Percentiles rank a stretch among this genome's conserved stretches.
Conservation (phyloP, 2,797 vertebrate species). For the Cossypha caffra region DNA sequence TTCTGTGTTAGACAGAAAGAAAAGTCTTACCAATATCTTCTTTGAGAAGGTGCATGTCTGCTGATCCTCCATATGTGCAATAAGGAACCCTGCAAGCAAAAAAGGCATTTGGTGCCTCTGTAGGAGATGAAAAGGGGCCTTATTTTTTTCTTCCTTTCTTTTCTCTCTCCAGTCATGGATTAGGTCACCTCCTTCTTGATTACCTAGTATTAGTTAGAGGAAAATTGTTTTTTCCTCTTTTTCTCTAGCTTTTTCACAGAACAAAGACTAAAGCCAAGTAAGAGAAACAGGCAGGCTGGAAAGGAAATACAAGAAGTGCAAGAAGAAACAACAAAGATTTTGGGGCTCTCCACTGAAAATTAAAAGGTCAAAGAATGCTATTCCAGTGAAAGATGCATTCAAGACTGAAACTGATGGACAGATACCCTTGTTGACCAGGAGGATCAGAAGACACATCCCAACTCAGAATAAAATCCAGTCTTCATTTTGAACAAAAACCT, state of each 20-base stretch:
- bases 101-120: conserved; percentile 68
- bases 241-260: not conserved
- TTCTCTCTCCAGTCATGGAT: not conserved
- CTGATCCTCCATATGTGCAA: conserved; percentile 47
- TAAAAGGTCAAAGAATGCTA: not conserved
- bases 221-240: not conserved
- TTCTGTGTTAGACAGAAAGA: conserved; percentile 44
- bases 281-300: not conserved
- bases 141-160: not conserved
- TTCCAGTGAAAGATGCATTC: not conserved
- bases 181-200: not conserved
- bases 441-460: conserved; percentile 3
- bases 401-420: not conserved
- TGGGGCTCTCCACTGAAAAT: not conserved
- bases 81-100: conserved; percentile 63
- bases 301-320: not conserved
- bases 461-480: not conserved
- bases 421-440: not conserved
- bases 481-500: not conserved
- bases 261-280: conserved; percentile 11
- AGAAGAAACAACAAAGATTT: not conserved
- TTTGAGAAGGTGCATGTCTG: conserved; percentile 57
- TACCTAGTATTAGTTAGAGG: not conserved
- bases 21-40: conserved; percentile 64
- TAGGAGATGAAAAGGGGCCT: conserved; percentile 1